phyloP scores from a whole-genome alignment of 2,113 vertebrate genomes.

The Macaca nemestrina region DNA sequence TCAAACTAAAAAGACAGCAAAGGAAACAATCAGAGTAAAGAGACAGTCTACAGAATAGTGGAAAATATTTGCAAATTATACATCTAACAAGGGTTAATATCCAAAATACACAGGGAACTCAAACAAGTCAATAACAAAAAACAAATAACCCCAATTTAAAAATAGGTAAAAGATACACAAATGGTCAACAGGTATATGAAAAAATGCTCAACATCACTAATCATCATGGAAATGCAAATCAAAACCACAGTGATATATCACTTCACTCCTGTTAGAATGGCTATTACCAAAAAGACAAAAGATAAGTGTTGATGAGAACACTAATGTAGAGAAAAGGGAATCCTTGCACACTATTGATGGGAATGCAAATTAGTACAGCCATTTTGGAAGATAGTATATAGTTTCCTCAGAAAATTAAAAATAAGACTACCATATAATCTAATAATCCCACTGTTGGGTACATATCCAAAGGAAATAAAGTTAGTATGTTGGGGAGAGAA shows the following conservation, averaged over 20 bases:
- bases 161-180: not conserved
- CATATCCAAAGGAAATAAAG: not conserved
- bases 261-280: not conserved
- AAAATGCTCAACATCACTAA: not conserved
- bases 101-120: not conserved
- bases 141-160: not conserved
- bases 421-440: not conserved
- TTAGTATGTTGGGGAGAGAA: not conserved
- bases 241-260: not conserved
- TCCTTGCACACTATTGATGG: not conserved
- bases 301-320: not conserved
- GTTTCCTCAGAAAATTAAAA: not conserved
- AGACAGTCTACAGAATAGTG: not conserved
- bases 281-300: not conserved
- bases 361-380: not conserved
- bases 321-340: not conserved
- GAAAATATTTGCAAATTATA: not conserved
- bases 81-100: not conserved
- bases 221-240: not conserved
- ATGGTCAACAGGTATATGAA: not conserved
- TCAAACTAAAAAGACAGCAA: not conserved
- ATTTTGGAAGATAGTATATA: not conserved
- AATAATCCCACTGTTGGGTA: not conserved
- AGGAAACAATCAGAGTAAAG: not conserved
- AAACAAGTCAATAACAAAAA: not conserved